Percentiles rank a stretch among this genome's conserved stretches.
Conservation (phyloP, 2,113 vertebrate species). For the Grallaria varia region DNA sequence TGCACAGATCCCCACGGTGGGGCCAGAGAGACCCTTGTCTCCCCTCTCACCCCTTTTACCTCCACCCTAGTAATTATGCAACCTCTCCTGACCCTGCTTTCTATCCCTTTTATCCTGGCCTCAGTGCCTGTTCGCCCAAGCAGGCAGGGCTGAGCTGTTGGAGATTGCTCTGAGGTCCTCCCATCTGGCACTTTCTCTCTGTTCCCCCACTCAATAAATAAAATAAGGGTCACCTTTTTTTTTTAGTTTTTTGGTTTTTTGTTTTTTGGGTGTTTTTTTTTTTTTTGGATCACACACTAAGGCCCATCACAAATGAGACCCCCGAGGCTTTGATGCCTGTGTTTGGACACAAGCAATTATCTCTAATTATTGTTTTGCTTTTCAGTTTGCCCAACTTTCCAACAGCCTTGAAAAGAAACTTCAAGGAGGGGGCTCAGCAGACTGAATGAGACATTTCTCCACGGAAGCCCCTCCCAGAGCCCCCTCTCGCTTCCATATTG, state of each 20-base stretch:
- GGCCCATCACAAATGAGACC: conserved; percentile 77
- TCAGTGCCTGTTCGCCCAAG: conserved; percentile 75
- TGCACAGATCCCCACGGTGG: neutral
- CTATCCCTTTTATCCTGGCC: conserved; percentile 73
- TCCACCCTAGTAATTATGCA: conserved; percentile 76
- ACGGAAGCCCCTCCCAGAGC: conserved; percentile 34
- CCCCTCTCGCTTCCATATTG: conserved; percentile 67
- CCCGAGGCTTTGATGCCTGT: conserved; percentile 86
- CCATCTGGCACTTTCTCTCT: conserved; percentile 88
- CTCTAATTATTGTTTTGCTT: conserved; percentile 92
- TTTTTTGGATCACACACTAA: conserved; percentile 76
- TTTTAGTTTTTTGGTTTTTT: conserved; percentile 8
- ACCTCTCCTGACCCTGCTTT: conserved; percentile 76
- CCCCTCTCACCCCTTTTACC: conserved; percentile 51
- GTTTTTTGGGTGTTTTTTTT: conserved; percentile 12
- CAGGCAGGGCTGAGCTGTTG: conserved; percentile 72
- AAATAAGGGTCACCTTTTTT: conserved; percentile 81
- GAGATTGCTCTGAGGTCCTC: conserved; percentile 75
- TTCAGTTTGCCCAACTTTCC: conserved; percentile 83
- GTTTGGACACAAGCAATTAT: conserved; percentile 94
- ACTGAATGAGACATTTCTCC: conserved; percentile 73
- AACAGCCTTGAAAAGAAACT: conserved; percentile 76
- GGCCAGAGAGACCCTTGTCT: conserved; percentile 54
- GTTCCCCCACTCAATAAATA: conserved; percentile 80
- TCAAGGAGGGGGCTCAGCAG: conserved; percentile 67